Evolutionary conservation across 1,140 invertebrate genomes (phyloP).

Genomic region (Tetragnatha versicolor): DNA sequence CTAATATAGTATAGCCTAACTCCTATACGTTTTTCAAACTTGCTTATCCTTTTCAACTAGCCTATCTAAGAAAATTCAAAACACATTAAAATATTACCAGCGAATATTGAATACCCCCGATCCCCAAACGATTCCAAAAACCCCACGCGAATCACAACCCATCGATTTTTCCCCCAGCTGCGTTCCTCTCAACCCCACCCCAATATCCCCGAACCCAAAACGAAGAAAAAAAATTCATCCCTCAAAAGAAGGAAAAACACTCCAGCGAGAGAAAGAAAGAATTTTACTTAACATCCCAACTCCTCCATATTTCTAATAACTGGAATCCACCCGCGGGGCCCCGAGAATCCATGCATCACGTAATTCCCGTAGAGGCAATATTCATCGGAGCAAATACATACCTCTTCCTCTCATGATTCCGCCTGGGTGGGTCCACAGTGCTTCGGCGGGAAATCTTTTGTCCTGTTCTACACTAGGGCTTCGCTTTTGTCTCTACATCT

Average conservation of each 20-base stretch:
- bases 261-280: neutral
- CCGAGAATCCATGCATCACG: neutral
- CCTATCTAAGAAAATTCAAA: too few species aligned
- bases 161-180: too few species aligned
- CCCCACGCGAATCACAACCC: too few species aligned
- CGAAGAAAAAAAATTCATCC: neutral
- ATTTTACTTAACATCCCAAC: neutral
- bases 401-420: constrained; percentile 20
- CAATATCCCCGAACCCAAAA: too few species aligned
- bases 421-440: constrained; percentile 2
- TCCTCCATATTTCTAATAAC: constrained; percentile 27
- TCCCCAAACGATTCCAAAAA: too few species aligned
- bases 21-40: too few species aligned
- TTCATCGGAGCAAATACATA: constrained; percentile 29
- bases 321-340: neutral
- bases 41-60: too few species aligned
- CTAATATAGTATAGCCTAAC: too few species aligned
- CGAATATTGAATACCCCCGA: too few species aligned
- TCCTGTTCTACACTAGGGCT: constrained; percentile 11
- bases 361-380: constrained; percentile 14
- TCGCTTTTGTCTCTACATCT: neutral
- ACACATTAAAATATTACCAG: too few species aligned
- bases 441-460: constrained; percentile 36
- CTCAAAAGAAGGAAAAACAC: too few species aligned
- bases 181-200: too few species aligned